phyloP scores from a whole-genome alignment of 2,888 invertebrate species.

The Chironomus riparius region DNA sequence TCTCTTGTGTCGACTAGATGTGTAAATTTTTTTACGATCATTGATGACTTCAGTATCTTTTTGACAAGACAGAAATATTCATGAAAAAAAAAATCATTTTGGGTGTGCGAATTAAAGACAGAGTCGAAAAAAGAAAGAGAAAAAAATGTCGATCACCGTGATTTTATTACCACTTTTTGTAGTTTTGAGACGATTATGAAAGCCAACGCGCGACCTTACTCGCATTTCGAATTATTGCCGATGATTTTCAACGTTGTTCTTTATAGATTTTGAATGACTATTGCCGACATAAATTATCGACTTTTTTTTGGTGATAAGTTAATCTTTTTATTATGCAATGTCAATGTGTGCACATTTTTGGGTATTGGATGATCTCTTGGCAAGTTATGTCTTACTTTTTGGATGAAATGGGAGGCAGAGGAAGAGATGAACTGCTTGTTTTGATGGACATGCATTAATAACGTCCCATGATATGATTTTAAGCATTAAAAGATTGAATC shows the following conservation, averaged over 20 bases:
- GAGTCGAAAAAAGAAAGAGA: neutral
- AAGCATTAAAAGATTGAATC: neutral
- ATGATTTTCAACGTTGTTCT: neutral
- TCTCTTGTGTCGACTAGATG: neutral
- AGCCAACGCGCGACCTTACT: slow-evolving; percentile 2
- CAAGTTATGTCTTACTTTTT: neutral
- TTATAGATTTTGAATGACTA: slow-evolving; percentile 1
- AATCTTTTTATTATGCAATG: neutral
- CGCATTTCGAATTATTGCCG: neutral
- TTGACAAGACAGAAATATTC: neutral
- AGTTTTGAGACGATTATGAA: neutral
- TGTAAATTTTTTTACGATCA: slow-evolving; percentile 19
- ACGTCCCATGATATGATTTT: neutral
- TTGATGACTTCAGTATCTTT: neutral
- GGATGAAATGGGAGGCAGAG: too few species aligned
- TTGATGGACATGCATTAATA: too few species aligned
- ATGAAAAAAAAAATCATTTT: neutral
- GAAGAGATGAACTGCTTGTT: too few species aligned
- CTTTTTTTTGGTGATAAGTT: too few species aligned
- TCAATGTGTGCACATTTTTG: neutral
- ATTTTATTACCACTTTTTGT: neutral
- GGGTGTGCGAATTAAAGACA: neutral
- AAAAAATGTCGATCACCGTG: slow-evolving; percentile 6
- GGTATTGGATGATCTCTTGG: neutral
- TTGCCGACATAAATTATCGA: neutral